phyloP scores from a whole-genome alignment of 2,888 invertebrate species.

The Liodrosophila aerea region DNA sequence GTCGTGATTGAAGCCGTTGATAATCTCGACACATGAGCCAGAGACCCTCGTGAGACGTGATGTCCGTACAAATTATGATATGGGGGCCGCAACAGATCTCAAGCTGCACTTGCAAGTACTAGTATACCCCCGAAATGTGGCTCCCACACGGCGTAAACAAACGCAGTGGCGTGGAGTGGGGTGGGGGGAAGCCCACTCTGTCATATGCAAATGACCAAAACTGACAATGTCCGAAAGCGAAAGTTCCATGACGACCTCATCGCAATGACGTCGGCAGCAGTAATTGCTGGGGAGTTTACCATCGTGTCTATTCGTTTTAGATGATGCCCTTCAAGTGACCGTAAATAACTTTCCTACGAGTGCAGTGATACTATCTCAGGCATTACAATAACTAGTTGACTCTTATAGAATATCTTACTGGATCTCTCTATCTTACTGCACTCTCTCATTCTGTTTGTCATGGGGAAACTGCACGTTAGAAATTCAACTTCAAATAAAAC shows the following conservation, averaged over 20 bases:
- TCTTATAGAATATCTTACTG: too few species aligned
- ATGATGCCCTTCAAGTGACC: constrained; percentile 13
- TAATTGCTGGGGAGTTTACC: constrained; percentile 47
- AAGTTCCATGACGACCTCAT: constrained; percentile 61
- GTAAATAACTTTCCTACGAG: constrained; percentile 38
- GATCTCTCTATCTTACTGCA: too few species aligned
- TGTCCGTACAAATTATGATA: constrained; percentile 65
- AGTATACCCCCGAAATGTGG: constrained; percentile 36
- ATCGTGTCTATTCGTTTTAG: constrained; percentile 11
- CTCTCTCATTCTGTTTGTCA: not conserved
- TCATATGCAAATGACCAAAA: constrained; percentile 63
- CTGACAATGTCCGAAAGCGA: constrained; percentile 61
- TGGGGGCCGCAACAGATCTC: constrained; percentile 40
- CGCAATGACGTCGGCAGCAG: constrained; percentile 48
- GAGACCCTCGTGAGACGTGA: constrained; percentile 52
- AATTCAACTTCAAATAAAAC: constrained; percentile 2
- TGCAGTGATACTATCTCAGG: constrained; percentile 1
- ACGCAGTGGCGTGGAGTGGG: constrained; percentile 12
- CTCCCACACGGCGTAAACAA: constrained; percentile 56
- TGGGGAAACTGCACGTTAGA: constrained; percentile 10
- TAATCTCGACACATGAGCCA: constrained; percentile 67
- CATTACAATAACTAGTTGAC: too few species aligned
- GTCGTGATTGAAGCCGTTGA: constrained; percentile 64
- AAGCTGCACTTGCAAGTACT: constrained; percentile 53
- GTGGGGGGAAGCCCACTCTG: constrained; percentile 7